These are phyloP conservation scores for Dastarcus helophoroides DNA, from an alignment of 2,888 invertebrate genomes.

Conservation along the genomic window DNA sequence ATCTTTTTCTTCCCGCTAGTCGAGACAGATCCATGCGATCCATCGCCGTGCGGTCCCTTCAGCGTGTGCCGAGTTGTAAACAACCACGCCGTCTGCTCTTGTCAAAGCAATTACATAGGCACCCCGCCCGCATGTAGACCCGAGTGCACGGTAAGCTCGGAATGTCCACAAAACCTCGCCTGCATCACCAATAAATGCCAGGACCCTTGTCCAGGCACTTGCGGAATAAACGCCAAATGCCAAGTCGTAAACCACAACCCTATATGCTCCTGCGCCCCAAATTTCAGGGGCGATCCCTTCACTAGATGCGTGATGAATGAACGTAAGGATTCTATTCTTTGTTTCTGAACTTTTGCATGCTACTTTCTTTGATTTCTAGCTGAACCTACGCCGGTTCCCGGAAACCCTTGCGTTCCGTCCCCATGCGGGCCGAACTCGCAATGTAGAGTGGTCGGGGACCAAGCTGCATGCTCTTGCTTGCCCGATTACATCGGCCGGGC, in stretches of 20 bases:
- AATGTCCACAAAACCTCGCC: conserved; percentile 68
- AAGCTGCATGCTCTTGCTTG: conserved; percentile 49
- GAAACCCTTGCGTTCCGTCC: conserved; percentile 51
- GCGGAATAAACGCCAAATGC: conserved; percentile 71
- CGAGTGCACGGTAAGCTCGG: conserved; percentile 74
- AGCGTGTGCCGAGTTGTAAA: conserved; percentile 66
- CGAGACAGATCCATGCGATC: conserved; percentile 54
- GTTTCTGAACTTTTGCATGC: conserved; percentile 12
- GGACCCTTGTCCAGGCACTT: conserved; percentile 72
- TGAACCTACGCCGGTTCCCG: conserved; percentile 29
- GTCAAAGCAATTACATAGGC: conserved; percentile 62
- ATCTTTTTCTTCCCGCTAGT: conserved; percentile 8
- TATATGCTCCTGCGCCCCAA: conserved; percentile 70
- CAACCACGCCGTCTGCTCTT: conserved; percentile 71
- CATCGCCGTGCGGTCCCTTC: conserved; percentile 77
- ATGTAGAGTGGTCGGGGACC: conserved; percentile 45
- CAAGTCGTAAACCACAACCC: conserved; percentile 79
- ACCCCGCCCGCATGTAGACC: conserved; percentile 70
- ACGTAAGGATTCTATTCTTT: conserved; percentile 40
- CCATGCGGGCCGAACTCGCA: conserved; percentile 53
- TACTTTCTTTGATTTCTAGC: conserved; percentile 30
- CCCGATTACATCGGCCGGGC: conserved; percentile 49
- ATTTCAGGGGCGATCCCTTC: conserved; percentile 73
- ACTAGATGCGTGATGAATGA: conserved; percentile 52
- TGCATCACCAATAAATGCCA: conserved; percentile 71